These are phyloP conservation scores for Prenolepis imparis DNA, from an alignment of 2,888 invertebrate species.

Conservation along the genomic window DNA sequence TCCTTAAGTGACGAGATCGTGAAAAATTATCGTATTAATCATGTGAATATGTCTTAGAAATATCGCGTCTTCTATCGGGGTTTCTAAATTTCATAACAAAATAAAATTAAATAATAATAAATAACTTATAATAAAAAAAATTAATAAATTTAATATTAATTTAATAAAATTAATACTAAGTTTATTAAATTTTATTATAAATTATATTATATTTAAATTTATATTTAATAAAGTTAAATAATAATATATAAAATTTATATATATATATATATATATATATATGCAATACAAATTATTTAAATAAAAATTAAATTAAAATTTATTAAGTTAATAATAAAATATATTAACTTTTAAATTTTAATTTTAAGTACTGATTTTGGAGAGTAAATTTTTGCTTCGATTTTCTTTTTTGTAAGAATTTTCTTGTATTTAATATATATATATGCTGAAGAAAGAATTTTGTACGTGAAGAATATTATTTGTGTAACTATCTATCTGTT, in stretches of 20 bases:
- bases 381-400: neutral
- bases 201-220: too few species aligned
- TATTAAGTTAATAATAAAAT: neutral
- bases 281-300: too few species aligned
- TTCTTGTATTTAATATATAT: neutral
- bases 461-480: conserved; percentile 1
- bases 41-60: neutral
- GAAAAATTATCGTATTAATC: conserved; percentile 1
- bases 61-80: too few species aligned
- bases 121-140: too few species aligned
- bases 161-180: too few species aligned
- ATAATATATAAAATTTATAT: neutral
- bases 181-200: too few species aligned
- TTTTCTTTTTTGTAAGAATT: neutral
- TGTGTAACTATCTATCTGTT: neutral
- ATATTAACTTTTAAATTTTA: neutral
- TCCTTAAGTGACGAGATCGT: neutral
- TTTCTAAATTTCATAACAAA: neutral
- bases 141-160: too few species aligned
- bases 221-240: too few species aligned
- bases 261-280: too few species aligned
- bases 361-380: neutral
- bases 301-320: neutral
- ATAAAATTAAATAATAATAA: too few species aligned
- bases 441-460: neutral